A percentile compares a stretch with the other conserved stretches of the same genome.
These are phyloP conservation scores for Cheilosia soror DNA, from an alignment of 2,888 invertebrate species.

Conservation along the genomic window DNA sequence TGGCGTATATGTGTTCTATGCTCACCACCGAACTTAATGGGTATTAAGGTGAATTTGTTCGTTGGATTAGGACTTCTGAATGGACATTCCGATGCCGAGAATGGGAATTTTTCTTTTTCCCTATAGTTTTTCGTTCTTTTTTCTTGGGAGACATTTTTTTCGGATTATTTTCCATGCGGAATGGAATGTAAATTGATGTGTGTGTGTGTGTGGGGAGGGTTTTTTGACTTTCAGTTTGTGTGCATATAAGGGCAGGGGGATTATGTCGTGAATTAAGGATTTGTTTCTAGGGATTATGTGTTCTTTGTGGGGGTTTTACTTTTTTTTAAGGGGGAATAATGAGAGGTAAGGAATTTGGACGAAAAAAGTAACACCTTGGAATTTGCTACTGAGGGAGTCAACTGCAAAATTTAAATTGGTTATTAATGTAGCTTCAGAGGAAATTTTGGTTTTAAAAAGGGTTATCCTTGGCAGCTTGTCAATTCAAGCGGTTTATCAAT, in stretches of 20 bases:
- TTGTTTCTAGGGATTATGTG: slow-evolving; percentile 44
- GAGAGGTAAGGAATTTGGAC: not conserved
- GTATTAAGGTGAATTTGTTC: slow-evolving; percentile 75
- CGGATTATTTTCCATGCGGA: slow-evolving; percentile 66
- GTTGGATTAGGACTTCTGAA: slow-evolving; percentile 65
- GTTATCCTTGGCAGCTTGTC: no score
- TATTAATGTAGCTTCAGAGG: no score
- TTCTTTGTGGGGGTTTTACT: slow-evolving; percentile 21
- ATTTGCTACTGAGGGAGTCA: no score
- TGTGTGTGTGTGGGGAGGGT: slow-evolving; percentile 31
- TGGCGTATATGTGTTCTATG: slow-evolving; percentile 52
- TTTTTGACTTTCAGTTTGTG: slow-evolving; percentile 51
- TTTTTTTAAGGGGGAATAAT: not conserved
- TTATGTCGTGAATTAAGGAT: slow-evolving; percentile 59
- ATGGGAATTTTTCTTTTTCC: slow-evolving; percentile 52
- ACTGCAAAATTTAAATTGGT: no score
- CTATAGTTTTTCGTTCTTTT: slow-evolving; percentile 29
- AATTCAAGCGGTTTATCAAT: no score
- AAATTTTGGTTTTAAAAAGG: no score
- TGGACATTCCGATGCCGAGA: slow-evolving; percentile 63
- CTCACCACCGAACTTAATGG: slow-evolving; percentile 67
- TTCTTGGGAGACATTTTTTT: slow-evolving; percentile 56
- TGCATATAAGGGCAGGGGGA: slow-evolving; percentile 2
- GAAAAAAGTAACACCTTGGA: not conserved
- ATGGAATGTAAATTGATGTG: slow-evolving; percentile 75